Percentiles rank a stretch among this genome's conserved stretches.
phyloP scores from a whole-genome alignment of 2,113 vertebrate genomes.

The Oceanites oceanicus region DNA sequence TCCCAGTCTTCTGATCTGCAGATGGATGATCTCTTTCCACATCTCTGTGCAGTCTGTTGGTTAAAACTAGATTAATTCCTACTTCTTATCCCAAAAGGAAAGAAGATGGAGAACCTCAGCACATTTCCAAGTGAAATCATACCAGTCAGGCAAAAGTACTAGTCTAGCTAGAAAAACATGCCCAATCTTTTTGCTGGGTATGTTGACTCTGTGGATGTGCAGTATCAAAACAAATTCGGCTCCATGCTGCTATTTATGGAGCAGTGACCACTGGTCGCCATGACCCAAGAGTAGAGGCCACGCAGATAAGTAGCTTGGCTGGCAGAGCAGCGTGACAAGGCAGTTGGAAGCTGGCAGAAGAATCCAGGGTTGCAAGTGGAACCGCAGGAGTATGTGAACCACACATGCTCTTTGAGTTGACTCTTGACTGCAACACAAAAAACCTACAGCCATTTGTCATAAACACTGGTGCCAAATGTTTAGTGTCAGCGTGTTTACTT shows the following conservation, averaged over 20 bases:
- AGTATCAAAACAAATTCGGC: not conserved
- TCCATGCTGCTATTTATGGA: not conserved
- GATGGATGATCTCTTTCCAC: not conserved
- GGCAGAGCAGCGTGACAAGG: not conserved
- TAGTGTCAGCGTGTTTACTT: fast-evolving
- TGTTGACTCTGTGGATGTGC: not conserved
- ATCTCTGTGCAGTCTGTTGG: not conserved
- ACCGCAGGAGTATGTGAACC: fast-evolving
- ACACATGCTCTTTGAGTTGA: not conserved
- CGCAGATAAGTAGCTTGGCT: not conserved
- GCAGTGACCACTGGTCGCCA: not conserved
- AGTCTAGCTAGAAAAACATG: not conserved
- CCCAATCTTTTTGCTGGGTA: fast-evolving
- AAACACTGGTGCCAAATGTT: not conserved
- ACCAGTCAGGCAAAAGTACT: not conserved
- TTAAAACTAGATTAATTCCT: not conserved
- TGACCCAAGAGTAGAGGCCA: not conserved
- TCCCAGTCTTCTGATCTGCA: not conserved
- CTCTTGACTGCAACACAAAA: not conserved
- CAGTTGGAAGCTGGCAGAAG: not conserved
- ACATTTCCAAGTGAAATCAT: not conserved
- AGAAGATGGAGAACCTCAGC: not conserved
- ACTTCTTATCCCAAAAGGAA: not conserved
- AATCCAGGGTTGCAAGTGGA: not conserved
- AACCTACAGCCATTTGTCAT: not conserved